A percentile compares a stretch with the other conserved stretches of the same genome.
Evolutionary conservation across 2,113 vertebrate species (phyloP).

Genomic region (Paralichthys olivaceus): DNA sequence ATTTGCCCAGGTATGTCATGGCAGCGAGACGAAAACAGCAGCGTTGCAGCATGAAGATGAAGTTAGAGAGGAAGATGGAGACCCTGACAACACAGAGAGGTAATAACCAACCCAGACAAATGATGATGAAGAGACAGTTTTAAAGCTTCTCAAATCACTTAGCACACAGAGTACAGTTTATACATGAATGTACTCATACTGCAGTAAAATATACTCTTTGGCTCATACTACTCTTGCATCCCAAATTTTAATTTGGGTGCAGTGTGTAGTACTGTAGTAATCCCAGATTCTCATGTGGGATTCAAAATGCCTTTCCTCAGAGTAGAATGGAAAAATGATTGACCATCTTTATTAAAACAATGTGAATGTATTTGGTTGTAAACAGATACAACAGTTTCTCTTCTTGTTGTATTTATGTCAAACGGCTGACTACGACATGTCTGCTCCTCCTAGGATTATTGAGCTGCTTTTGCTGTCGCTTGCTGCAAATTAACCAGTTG

Average conservation of each 20-base stretch:
- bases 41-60: conserved; percentile 52
- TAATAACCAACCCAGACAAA: conserved; percentile 34
- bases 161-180: background rate
- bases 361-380: background rate
- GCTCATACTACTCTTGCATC: too few species aligned
- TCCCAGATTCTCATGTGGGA: background rate
- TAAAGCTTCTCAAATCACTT: background rate
- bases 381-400: background rate
- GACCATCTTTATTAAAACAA: too few species aligned
- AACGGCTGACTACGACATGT: too few species aligned
- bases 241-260: too few species aligned
- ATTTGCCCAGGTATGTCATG: conserved; percentile 69
- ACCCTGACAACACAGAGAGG: conserved; percentile 31
- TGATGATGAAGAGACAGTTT: background rate
- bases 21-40: conserved; percentile 47
- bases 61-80: conserved; percentile 41
- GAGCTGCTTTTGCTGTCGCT: too few species aligned
- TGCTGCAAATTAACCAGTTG: too few species aligned
- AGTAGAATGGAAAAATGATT: too few species aligned
- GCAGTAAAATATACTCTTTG: too few species aligned
- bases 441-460: too few species aligned
- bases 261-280: too few species aligned
- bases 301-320: background rate
- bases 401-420: background rate
- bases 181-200: background rate